phyloP scores from a whole-genome alignment of 1,140 invertebrate species.

The Cydia strobilella region DNA sequence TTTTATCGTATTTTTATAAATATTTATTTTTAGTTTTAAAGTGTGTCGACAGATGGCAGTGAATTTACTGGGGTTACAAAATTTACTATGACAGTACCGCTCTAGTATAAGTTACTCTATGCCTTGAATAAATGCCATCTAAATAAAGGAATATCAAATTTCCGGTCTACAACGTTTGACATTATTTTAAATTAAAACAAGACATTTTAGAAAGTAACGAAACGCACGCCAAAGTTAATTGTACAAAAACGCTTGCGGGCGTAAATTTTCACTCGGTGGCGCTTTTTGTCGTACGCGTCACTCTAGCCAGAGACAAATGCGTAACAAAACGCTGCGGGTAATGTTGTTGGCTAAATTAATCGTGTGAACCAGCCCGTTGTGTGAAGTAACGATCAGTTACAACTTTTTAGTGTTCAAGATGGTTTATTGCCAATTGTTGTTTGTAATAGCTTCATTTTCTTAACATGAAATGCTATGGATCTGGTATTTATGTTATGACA shows the following conservation, averaged over 20 bases:
- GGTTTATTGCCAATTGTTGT: slow-evolving; percentile 2
- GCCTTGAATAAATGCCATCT: not conserved
- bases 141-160: not conserved
- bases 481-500: not conserved
- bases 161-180: slow-evolving; percentile 4
- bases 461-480: not conserved
- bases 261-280: slow-evolving; percentile 12
- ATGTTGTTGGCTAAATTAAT: slow-evolving; percentile 8
- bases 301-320: slow-evolving; percentile 22
- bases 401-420: not conserved
- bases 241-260: slow-evolving; percentile 24
- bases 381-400: slow-evolving; percentile 1
- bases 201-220: slow-evolving; percentile 26
- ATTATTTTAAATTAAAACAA: slow-evolving; percentile 22
- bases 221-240: slow-evolving; percentile 2
- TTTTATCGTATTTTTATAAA: too few relatives aligned
- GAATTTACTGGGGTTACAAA: too few relatives aligned
- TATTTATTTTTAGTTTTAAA: too few relatives aligned
- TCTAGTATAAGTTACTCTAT: too few relatives aligned
- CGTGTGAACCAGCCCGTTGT: not conserved
- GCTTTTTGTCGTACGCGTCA: slow-evolving; percentile 11
- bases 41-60: too few relatives aligned
- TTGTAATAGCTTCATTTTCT: slow-evolving; percentile 1
- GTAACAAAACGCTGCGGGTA: slow-evolving; percentile 24
- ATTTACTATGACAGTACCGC: too few relatives aligned